These are phyloP conservation scores for Buceros bicornis DNA, from an alignment of 2,797 vertebrate genomes.

Conservation along the genomic window DNA sequence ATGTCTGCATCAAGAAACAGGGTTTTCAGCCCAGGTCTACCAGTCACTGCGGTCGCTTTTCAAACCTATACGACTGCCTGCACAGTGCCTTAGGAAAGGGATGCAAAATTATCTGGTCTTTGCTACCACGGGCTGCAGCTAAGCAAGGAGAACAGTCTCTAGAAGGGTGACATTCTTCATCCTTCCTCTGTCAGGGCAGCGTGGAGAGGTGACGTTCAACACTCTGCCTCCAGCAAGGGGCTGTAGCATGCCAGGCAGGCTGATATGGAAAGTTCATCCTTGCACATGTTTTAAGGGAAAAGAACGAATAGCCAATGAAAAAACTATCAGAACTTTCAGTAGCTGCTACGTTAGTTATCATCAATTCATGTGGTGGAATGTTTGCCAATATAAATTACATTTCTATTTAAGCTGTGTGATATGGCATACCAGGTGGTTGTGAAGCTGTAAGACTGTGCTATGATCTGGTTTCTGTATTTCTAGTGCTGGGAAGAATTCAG, in stretches of 20 bases:
- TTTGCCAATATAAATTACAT: background rate
- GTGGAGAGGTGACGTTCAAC: background rate
- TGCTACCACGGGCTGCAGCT: background rate
- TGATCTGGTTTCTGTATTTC: background rate
- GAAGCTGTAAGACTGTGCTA: background rate
- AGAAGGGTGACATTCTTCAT: background rate
- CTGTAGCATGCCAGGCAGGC: background rate
- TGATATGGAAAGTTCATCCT: too few species aligned
- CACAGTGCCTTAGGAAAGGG: background rate
- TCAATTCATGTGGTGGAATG: background rate
- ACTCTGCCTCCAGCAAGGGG: background rate
- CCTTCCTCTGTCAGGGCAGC: background rate
- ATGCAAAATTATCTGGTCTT: background rate
- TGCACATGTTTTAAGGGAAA: background rate
- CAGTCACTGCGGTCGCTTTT: background rate
- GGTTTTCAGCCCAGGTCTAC: background rate
- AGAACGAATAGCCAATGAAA: background rate
- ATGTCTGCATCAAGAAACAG: background rate
- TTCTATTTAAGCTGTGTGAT: background rate
- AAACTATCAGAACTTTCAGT: background rate
- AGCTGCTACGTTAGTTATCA: background rate
- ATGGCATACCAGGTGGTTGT: background rate
- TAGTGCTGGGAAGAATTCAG: background rate
- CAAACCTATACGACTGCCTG: background rate
- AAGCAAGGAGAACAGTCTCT: background rate